A percentile compares a stretch with the other conserved stretches of the same genome.
Evolutionary conservation across 2,888 invertebrate genomes (phyloP).

Genomic region (Xanthostigma xanthostigma): DNA sequence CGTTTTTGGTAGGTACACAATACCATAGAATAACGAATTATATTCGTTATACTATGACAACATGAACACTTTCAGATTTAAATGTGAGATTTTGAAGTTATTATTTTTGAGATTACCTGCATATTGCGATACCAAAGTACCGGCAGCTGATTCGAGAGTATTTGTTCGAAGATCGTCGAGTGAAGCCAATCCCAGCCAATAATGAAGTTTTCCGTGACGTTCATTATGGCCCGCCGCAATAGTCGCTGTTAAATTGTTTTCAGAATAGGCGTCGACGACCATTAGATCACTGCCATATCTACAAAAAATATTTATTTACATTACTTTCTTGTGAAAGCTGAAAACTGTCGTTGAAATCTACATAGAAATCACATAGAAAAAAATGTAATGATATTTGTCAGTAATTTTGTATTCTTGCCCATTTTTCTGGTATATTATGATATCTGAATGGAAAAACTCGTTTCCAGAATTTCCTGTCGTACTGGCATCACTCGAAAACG

Average conservation of each 20-base stretch:
- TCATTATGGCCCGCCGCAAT: slow-evolving; percentile 56
- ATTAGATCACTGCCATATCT: slow-evolving; percentile 93
- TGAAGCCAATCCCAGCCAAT: slow-evolving; percentile 83
- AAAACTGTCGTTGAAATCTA: no score
- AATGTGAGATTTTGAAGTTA: slow-evolving; percentile 4
- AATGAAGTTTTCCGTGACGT: slow-evolving; percentile 50
- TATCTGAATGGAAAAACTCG: no score
- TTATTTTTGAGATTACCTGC: slow-evolving; percentile 42
- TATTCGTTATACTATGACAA: no score
- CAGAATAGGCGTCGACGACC: slow-evolving; percentile 76
- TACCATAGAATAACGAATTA: no score
- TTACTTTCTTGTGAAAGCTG: no score
- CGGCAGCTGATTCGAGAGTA: slow-evolving; percentile 86
- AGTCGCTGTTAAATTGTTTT: slow-evolving; percentile 80
- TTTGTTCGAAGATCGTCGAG: slow-evolving; percentile 85
- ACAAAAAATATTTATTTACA: slow-evolving; percentile 18
- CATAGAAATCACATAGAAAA: no score
- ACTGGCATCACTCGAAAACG: no score
- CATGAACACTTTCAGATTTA: not conserved
- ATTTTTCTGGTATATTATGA: no score
- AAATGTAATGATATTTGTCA: no score
- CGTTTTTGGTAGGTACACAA: not conserved
- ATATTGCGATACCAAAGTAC: slow-evolving; percentile 79
- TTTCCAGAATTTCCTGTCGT: no score
- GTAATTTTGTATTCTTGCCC: no score